Percentiles rank a stretch among this genome's conserved stretches.
These are phyloP conservation scores for Eurystomus gularis DNA, from an alignment of 2,113 vertebrate genomes.

Conservation along the genomic window DNA sequence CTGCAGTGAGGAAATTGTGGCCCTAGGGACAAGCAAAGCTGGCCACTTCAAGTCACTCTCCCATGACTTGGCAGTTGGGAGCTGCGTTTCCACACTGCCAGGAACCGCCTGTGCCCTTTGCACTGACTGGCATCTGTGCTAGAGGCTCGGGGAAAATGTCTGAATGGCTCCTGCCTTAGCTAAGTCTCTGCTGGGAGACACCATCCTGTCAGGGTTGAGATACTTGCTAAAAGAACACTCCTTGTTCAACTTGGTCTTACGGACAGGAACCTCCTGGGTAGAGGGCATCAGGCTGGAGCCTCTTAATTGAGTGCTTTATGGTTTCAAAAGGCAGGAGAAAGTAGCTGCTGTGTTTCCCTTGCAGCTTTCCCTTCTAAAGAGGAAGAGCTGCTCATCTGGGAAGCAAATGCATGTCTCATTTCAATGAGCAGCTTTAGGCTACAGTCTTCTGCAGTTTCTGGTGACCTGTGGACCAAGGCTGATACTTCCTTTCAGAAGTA, in stretches of 20 bases:
- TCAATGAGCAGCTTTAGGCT: neutral
- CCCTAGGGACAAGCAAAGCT: neutral
- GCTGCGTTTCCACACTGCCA: slow-evolving; percentile 16
- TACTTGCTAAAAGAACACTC: neutral
- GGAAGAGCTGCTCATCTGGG: neutral
- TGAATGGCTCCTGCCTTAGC: neutral
- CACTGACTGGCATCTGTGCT: neutral
- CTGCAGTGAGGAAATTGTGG: slow-evolving; percentile 27
- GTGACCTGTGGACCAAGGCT: neutral
- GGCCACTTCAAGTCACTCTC: neutral
- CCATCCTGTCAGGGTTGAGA: neutral
- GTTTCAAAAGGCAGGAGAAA: neutral
- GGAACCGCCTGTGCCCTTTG: neutral
- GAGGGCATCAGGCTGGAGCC: neutral
- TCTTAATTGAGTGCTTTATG: neutral
- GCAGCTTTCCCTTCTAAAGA: neutral
- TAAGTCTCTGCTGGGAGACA: neutral
- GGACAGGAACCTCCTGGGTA: neutral
- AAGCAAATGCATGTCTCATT: neutral
- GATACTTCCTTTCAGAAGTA: neutral
- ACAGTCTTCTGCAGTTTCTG: neutral
- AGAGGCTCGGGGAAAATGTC: neutral
- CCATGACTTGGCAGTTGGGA: slow-evolving; percentile 5
- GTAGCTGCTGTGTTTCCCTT: neutral
- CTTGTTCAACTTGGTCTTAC: accelerated